These are phyloP conservation scores for Bombylius discolor DNA, from an alignment of 2,888 invertebrate species.

Conservation along the genomic window DNA sequence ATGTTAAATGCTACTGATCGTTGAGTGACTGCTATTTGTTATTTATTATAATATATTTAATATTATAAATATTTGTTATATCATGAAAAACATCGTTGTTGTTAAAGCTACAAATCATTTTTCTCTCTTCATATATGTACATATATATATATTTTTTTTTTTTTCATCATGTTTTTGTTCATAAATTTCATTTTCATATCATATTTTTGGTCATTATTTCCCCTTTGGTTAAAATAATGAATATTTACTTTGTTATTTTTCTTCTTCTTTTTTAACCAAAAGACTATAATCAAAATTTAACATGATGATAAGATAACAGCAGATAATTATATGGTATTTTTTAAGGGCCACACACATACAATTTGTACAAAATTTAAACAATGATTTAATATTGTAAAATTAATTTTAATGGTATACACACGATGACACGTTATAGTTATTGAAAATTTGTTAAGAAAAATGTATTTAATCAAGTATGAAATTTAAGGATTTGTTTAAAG, in stretches of 20 bases:
- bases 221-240: conserved; percentile 23
- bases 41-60: too few species aligned
- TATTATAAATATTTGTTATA: too few species aligned
- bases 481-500: too few species aligned
- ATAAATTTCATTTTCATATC: background rate
- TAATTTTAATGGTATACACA: too few species aligned
- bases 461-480: too few species aligned
- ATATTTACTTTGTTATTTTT: conserved; percentile 28
- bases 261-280: conserved; percentile 21
- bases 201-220: conserved; percentile 1
- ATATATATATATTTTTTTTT: too few species aligned
- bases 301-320: conserved; percentile 36
- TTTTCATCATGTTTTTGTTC: background rate
- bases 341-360: conserved; percentile 23
- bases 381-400: too few species aligned
- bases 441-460: too few species aligned
- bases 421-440: too few species aligned
- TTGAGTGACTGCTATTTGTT: background rate
- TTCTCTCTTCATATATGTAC: background rate
- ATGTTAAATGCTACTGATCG: background rate
- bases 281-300: conserved; percentile 25
- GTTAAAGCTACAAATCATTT: background rate
- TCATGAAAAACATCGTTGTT: too few species aligned
- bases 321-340: conserved; percentile 34
- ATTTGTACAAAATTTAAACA: too few species aligned